Evolutionary conservation across 2,113 vertebrate species (phyloP).

Genomic region (Accipiter virgatus): DNA sequence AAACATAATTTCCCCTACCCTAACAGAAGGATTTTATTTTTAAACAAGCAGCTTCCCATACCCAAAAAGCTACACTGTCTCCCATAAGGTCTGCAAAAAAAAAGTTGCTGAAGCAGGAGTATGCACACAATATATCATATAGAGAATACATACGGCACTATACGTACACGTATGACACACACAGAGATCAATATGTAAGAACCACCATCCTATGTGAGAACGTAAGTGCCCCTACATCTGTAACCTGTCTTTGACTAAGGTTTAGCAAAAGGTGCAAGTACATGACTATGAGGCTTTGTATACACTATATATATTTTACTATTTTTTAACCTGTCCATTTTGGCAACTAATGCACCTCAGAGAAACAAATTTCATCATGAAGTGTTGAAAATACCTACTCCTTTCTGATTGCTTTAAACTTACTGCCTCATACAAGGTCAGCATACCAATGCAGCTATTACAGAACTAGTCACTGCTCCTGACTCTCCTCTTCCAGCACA

Average conservation of each 20-base stretch:
- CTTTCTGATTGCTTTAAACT: background rate
- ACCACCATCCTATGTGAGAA: background rate
- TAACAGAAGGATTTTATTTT: background rate
- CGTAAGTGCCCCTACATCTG: background rate
- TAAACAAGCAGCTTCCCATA: background rate
- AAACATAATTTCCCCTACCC: background rate
- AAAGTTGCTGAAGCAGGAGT: background rate
- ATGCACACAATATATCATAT: fast-evolving
- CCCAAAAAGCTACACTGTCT: background rate
- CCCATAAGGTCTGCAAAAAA: background rate
- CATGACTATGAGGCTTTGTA: background rate
- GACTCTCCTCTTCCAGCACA: background rate
- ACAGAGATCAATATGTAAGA: background rate
- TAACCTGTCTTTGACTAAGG: background rate
- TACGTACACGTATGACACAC: background rate
- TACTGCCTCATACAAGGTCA: background rate
- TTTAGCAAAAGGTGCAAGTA: background rate
- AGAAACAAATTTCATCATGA: background rate
- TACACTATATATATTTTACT: background rate
- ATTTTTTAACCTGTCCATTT: background rate
- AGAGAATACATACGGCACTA: background rate
- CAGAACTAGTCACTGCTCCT: background rate
- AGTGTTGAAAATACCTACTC: background rate
- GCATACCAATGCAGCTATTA: background rate
- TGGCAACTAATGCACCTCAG: background rate